A percentile compares a stretch with the other conserved stretches of the same genome.
phyloP scores from a whole-genome alignment of 2,888 invertebrate species.

The Drosophila aldrichi region DNA sequence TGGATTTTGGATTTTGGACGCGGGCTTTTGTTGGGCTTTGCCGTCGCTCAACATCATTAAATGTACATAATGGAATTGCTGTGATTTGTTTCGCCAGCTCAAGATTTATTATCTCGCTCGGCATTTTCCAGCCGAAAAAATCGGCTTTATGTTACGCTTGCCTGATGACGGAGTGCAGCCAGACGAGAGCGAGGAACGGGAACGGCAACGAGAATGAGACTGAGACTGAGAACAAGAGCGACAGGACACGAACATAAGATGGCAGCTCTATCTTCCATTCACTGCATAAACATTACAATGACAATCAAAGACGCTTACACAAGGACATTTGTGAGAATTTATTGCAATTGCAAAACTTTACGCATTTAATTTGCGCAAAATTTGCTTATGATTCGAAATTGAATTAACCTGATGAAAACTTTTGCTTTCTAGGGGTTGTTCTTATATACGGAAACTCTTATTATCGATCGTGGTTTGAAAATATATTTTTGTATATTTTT shows the following conservation, averaged over 20 bases:
- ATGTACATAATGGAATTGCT: slow-evolving; percentile 79
- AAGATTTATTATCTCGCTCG: slow-evolving; percentile 75
- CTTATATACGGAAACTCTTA: slow-evolving; percentile 2
- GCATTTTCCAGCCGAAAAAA: slow-evolving; percentile 76
- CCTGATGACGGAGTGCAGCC: slow-evolving; percentile 76
- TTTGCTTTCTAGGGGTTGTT: slow-evolving; percentile 31
- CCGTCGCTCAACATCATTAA: slow-evolving; percentile 74
- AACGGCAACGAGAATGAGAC: background rate
- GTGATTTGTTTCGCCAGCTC: slow-evolving; percentile 72
- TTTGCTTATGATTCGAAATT: slow-evolving; percentile 75
- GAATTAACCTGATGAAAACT: slow-evolving; percentile 74
- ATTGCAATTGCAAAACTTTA: slow-evolving; percentile 74
- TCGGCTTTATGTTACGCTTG: slow-evolving; percentile 76
- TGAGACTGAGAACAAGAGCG: background rate
- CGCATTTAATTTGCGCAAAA: slow-evolving; percentile 74
- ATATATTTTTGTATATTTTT: background rate
- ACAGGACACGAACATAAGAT: slow-evolving; percentile 22
- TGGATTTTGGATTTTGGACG: slow-evolving; percentile 39
- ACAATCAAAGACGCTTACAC: slow-evolving; percentile 75
- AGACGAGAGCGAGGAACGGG: slow-evolving; percentile 26
- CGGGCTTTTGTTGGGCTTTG: slow-evolving; percentile 24
- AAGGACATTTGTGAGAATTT: slow-evolving; percentile 72
- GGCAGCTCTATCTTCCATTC: slow-evolving; percentile 12
- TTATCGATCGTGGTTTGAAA: background rate
- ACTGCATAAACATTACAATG: slow-evolving; percentile 45